Evolutionary conservation across 2,113 vertebrate genomes (phyloP).

Genomic region (Serinus canaria): DNA sequence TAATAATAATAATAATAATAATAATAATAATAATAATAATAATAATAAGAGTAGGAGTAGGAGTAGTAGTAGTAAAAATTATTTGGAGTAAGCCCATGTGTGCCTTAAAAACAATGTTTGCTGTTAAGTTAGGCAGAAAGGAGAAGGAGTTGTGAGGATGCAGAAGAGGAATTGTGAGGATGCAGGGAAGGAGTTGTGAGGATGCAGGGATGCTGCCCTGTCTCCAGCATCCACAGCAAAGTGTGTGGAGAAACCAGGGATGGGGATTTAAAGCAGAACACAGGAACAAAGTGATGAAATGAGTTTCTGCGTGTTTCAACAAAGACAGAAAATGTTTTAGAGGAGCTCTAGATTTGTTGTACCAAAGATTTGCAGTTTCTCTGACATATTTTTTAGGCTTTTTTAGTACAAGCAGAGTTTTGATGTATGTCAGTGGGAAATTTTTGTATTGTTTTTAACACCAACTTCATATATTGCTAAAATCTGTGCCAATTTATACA

Average conservation of each 20-base stretch:
- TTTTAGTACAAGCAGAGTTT: not conserved
- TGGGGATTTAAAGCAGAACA: not conserved
- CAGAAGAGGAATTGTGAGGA: not conserved
- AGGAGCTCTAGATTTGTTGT: not conserved
- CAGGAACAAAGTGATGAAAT: not conserved
- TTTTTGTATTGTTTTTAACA: not conserved
- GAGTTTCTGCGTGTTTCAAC: not conserved
- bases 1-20: not conserved
- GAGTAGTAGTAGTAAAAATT: not conserved
- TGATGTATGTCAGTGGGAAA: not conserved
- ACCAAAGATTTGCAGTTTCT: not conserved
- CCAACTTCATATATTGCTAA: not conserved
- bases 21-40: not conserved
- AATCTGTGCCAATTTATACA: not conserved
- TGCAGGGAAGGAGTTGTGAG: not conserved
- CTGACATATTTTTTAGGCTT: not conserved
- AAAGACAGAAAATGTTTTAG: not conserved
- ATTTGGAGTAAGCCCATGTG: not conserved
- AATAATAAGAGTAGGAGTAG: not conserved
- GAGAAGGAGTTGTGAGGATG: not conserved
- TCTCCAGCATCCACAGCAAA: not conserved
- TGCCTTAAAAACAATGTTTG: not conserved
- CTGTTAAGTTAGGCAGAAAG: not conserved
- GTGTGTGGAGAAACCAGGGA: not conserved
- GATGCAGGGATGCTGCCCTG: not conserved